Evolutionary conservation across 2,797 vertebrate genomes (phyloP), one percentile per base, ranked within the genome.

Genomic region (Malurus leucopterus): DNA sequence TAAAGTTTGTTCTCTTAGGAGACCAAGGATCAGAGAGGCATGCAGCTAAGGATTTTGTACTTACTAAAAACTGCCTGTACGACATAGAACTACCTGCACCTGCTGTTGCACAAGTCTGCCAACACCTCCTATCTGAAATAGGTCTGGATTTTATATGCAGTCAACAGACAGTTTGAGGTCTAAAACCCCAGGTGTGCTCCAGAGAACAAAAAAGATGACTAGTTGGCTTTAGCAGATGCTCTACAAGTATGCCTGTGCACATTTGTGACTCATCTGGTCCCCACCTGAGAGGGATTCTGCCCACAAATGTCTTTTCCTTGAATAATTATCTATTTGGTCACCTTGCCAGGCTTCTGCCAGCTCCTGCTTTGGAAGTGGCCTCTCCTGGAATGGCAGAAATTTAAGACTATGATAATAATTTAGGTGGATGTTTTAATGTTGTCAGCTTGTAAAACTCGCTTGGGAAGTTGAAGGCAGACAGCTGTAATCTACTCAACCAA

Each of bases 221-320:
- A 43, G 7, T 0, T 47, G 3, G 26, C 22, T 54, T 84, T 19
- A 58, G 50, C 13, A 68, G 34, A 74, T 21, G 13, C 8, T 47
- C 34, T 24, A 6, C 24, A 51, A 53, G 27, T 16, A 27, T 9
- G 12, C 20, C 29, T 32, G 17, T 0, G 1, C 6, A 17, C 1
- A 4, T 55, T n/a, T 59, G 34, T 11, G 15, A 82, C 17, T 36
- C 27, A 40, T 20, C 47, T 27, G 19, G 41, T n/a, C 21, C 23
- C 41, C 44, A 12, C 4, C 38, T 32, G 17, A 38, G 8, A 72
- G 5, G 8, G 14, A 32, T 71, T 30, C 26, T 17, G 6, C 19
- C 20, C 34, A 23, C 20, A 36, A 38, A 34, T 5, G 3, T 27
- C 32, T 76, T 79, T 50, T 79, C 24, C n/a, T 34, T 44, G 30